These are phyloP conservation scores for Peromyscus melanophrys DNA, from an alignment of 2,797 vertebrate genomes.

Conservation along the genomic window DNA sequence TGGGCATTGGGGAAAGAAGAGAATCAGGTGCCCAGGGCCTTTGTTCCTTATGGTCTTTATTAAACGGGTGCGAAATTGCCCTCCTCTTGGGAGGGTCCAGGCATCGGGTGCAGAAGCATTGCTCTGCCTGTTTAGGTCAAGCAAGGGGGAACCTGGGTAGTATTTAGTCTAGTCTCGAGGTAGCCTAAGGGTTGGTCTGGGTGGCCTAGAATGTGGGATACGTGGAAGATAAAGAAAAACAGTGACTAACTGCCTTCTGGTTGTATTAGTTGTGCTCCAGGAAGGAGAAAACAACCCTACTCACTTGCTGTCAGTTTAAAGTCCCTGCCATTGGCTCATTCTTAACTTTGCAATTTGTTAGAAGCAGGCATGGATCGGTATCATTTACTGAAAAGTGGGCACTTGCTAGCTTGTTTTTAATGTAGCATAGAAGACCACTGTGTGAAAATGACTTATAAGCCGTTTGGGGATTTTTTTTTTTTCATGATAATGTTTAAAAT, in stretches of 20 bases:
- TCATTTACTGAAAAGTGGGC: neutral
- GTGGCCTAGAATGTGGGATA: neutral
- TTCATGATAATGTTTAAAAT: neutral
- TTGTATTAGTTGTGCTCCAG: neutral
- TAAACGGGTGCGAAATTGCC: neutral
- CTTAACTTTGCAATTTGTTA: neutral
- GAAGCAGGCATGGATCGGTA: neutral
- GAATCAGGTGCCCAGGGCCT: neutral
- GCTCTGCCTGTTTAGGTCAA: neutral
- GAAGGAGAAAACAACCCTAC: neutral
- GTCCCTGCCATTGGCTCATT: neutral
- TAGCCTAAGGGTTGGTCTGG: neutral
- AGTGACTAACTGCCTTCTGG: neutral
- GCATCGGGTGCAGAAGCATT: neutral
- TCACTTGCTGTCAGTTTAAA: neutral
- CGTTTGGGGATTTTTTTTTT: neutral
- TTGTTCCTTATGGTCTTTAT: neutral
- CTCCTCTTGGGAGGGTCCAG: neutral
- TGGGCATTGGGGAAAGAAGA: neutral
- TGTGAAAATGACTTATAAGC: neutral
- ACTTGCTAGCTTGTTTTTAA: neutral
- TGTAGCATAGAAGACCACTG: neutral
- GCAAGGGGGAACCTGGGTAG: neutral
- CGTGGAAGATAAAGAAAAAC: neutral
- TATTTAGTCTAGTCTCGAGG: neutral